These are phyloP conservation scores for Balaenoptera acutorostrata DNA, from an alignment of 2,113 vertebrate genomes.

Conservation along the genomic window DNA sequence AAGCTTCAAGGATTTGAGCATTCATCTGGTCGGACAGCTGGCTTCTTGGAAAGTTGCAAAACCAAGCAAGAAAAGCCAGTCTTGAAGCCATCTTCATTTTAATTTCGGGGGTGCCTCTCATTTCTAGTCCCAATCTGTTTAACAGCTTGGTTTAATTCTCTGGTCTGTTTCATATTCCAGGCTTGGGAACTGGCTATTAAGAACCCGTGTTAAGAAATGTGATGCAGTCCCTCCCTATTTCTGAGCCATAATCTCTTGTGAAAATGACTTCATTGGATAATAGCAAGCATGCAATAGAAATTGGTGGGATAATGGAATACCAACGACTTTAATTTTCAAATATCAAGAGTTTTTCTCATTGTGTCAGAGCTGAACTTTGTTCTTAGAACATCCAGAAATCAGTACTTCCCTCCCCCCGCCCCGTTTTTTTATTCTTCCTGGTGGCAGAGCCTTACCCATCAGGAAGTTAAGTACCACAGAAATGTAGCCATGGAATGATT, in stretches of 20 bases:
- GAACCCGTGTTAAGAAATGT: not conserved
- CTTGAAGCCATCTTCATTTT: not conserved
- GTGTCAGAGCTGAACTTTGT: slow-evolving; percentile 35
- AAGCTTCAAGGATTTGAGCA: not conserved
- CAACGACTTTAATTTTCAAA: slow-evolving; percentile 56
- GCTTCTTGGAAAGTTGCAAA: not conserved
- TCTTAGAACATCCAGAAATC: slow-evolving; percentile 28
- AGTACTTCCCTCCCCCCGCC: not conserved
- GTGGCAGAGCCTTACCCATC: slow-evolving; percentile 50
- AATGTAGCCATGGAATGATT: slow-evolving; percentile 70
- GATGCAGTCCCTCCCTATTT: not conserved
- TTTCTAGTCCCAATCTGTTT: not conserved
- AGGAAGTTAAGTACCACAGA: slow-evolving; percentile 72
- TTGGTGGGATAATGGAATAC: slow-evolving; percentile 27
- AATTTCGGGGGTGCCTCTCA: not conserved
- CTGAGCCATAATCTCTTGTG: slow-evolving; percentile 53
- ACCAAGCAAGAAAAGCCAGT: not conserved
- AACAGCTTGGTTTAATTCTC: slow-evolving; percentile 44
- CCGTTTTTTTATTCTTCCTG: slow-evolving; percentile 26
- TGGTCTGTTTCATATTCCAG: slow-evolving; percentile 21
- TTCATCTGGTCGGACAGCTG: not conserved
- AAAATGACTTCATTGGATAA: slow-evolving; percentile 38
- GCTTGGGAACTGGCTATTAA: not conserved
- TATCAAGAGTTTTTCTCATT: not conserved
- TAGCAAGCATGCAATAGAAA: slow-evolving; percentile 32